These are phyloP conservation scores for Philopotamus ludificatus DNA, from an alignment of 1,140 invertebrate species.

Conservation along the genomic window DNA sequence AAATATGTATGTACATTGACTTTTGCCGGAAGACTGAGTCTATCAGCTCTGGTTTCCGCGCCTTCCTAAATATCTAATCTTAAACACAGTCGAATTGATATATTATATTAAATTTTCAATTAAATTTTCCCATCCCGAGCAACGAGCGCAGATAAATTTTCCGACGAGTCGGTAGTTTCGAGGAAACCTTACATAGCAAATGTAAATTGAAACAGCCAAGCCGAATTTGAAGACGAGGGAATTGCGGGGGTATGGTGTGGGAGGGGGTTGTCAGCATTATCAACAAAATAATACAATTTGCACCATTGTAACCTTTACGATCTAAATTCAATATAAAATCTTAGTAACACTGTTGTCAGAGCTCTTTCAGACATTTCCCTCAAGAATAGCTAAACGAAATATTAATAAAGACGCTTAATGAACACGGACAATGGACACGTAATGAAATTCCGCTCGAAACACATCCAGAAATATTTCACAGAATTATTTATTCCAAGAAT, in stretches of 20 bases:
- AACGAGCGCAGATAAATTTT: not conserved
- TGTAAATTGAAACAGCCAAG: constrained; percentile 16
- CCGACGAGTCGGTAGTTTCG: not conserved
- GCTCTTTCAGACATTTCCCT: not conserved
- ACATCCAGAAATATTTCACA: too few species aligned
- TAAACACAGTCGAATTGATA: too few species aligned
- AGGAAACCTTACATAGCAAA: constrained; percentile 17
- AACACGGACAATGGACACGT: not conserved
- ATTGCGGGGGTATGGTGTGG: too few species aligned
- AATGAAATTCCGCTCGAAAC: not conserved
- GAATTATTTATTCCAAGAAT: too few species aligned
- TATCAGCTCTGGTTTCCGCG: too few species aligned
- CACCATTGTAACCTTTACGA: constrained; percentile 5
- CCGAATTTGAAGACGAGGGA: constrained; percentile 10
- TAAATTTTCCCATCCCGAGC: too few species aligned
- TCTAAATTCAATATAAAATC: constrained; percentile 14
- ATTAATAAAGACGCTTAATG: not conserved
- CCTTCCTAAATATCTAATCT: too few species aligned
- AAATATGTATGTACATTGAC: too few species aligned
- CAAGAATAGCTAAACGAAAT: too few species aligned
- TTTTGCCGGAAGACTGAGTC: too few species aligned
- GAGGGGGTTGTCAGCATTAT: constrained; percentile 19
- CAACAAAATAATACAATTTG: constrained; percentile 15
- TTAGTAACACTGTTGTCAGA: not conserved
- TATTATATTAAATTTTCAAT: too few species aligned